These are phyloP conservation scores for Atethmia centrago DNA, from an alignment of 2,888 invertebrate species.

Conservation along the genomic window DNA sequence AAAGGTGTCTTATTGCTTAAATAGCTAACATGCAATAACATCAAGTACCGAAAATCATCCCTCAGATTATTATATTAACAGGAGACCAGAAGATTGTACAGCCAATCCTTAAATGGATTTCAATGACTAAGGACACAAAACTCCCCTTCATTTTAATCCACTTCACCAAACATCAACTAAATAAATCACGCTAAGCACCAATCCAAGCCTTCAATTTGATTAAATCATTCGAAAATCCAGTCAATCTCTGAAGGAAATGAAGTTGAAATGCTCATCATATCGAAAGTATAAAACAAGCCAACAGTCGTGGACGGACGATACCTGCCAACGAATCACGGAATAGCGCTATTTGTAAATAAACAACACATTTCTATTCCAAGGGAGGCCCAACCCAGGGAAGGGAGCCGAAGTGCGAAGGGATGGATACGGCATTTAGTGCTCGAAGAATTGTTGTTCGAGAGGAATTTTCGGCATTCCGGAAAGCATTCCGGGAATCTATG, in stretches of 20 bases:
- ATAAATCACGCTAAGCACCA: conserved; percentile 46
- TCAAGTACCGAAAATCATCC: background rate
- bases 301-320: conserved; percentile 67
- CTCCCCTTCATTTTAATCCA: conserved; percentile 48
- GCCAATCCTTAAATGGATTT: conserved; percentile 40
- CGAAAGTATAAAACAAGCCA: conserved; percentile 58
- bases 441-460: conserved; percentile 36
- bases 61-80: conserved; percentile 19
- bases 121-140: conserved; percentile 8
- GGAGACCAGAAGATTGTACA: background rate
- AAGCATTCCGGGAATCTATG: conserved; percentile 31
- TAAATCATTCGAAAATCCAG: conserved; percentile 50
- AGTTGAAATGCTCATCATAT: conserved; percentile 61
- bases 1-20: background rate
- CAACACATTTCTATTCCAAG: conserved; percentile 80
- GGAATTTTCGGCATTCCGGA: conserved; percentile 35
- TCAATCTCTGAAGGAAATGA: conserved; percentile 60
- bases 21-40: background rate
- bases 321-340: conserved; percentile 77
- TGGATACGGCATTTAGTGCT: conserved; percentile 63
- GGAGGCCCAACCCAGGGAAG: conserved; percentile 64
- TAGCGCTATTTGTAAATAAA: conserved; percentile 81
- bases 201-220: conserved; percentile 48
- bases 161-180: conserved; percentile 32
- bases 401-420: conserved; percentile 55